These are phyloP conservation scores for Xestia xanthographa DNA, from an alignment of 2,888 invertebrate species.

Conservation along the genomic window DNA sequence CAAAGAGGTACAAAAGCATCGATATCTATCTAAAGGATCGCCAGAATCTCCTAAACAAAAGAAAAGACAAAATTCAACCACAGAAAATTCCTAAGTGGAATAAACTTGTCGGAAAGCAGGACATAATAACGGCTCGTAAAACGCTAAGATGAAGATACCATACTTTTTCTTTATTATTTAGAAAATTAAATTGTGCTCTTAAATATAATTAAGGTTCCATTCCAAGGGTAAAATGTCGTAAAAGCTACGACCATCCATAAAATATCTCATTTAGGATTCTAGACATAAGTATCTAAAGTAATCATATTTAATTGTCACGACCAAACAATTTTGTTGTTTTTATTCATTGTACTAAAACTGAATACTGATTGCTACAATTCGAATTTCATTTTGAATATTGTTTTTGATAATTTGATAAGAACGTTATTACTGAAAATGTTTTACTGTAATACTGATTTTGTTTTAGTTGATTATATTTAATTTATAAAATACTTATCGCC, in stretches of 20 bases:
- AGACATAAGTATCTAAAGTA: constrained; percentile 40
- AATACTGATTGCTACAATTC: constrained; percentile 45
- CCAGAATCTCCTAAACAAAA: background rate
- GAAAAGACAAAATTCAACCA: background rate
- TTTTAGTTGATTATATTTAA: constrained; percentile 4
- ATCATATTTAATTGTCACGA: constrained; percentile 52
- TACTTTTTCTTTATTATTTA: constrained; percentile 58
- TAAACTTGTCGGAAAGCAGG: constrained; percentile 20
- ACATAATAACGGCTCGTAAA: constrained; percentile 29
- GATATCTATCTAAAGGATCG: background rate
- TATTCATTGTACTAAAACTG: constrained; percentile 35
- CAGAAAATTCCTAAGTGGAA: constrained; percentile 20
- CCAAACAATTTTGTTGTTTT: constrained; percentile 48
- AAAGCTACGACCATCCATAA: constrained; percentile 51
- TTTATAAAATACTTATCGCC: background rate
- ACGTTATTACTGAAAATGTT: constrained; percentile 4
- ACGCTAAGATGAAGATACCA: constrained; percentile 15
- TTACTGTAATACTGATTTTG: background rate
- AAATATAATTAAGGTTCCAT: constrained; percentile 57
- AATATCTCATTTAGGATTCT: constrained; percentile 57
- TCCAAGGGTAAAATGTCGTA: constrained; percentile 50
- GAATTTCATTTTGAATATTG: constrained; percentile 33
- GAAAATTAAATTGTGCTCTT: constrained; percentile 51
- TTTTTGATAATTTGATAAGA: constrained; percentile 14
- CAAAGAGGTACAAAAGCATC: background rate